These are phyloP conservation scores for Cladopsammia gracilis DNA, from an alignment of 64 coral and sea anemone species.

Conservation along the genomic window DNA sequence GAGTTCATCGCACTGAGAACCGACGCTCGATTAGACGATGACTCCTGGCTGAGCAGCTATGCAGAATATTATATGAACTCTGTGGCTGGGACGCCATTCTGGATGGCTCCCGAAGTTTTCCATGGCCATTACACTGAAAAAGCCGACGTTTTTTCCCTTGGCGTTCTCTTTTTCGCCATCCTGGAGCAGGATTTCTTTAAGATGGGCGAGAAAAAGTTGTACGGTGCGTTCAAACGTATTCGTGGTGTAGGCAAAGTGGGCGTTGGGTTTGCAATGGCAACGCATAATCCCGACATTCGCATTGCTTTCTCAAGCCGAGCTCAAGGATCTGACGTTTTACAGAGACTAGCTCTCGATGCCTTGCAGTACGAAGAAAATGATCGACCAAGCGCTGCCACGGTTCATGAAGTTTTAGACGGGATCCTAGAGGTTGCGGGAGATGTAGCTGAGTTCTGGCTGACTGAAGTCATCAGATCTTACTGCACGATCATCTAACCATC, in stretches of 20 bases:
- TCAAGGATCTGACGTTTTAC: conserved; percentile 26
- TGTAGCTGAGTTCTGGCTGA: too few species aligned
- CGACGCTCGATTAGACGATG: background rate
- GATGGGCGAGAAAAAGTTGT: conserved; percentile 45
- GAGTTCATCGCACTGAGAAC: conserved; percentile 20
- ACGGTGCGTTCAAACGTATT: conserved; percentile 48
- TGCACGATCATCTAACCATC: background rate
- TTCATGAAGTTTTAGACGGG: too few species aligned
- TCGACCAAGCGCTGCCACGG: background rate
- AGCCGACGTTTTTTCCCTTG: conserved; percentile 68
- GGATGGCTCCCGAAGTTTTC: conserved; percentile 71
- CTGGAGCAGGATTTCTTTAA: conserved; percentile 31
- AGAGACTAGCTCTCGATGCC: conserved; percentile 18
- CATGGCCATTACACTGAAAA: conserved; percentile 51
- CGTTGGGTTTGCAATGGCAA: conserved; percentile 61
- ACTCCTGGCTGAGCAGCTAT: background rate
- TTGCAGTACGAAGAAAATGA: conserved; percentile 46
- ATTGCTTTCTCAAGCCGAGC: conserved; percentile 23
- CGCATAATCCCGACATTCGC: background rate
- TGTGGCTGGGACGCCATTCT: background rate
- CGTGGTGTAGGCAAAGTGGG: conserved; percentile 14
- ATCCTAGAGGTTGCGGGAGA: too few species aligned
- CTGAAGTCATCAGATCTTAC: background rate
- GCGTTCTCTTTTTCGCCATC: conserved; percentile 43
- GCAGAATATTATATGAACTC: conserved; percentile 39